phyloP scores from a whole-genome alignment of 2,797 vertebrate species.

The Poecilia gillii region DNA sequence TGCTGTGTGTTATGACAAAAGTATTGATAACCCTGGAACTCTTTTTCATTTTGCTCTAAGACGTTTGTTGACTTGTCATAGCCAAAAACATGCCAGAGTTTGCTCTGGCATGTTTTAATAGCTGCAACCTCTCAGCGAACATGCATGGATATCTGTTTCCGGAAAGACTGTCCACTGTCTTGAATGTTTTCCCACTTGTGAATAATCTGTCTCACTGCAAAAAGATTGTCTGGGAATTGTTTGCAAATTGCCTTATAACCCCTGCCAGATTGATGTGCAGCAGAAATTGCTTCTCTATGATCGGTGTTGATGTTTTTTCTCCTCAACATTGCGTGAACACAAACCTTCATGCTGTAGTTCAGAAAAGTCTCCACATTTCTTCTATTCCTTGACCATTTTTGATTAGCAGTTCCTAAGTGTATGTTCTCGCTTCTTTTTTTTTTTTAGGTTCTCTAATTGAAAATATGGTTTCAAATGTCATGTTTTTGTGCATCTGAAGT shows the following conservation, averaged over 20 bases:
- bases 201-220: constrained; percentile 11
- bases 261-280: background rate
- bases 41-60: background rate
- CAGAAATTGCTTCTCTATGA: background rate
- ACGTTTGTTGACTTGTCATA: background rate
- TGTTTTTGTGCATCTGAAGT: background rate
- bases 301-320: background rate
- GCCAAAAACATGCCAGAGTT: background rate
- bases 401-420: background rate
- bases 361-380: background rate
- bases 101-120: background rate
- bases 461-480: background rate
- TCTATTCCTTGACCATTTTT: too few relatives aligned
- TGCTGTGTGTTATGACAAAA: background rate
- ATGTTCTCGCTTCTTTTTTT: background rate
- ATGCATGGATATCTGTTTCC: background rate
- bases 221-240: constrained; percentile 6
- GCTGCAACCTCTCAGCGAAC: background rate
- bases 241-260: constrained; percentile 6
- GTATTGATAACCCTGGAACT: background rate
- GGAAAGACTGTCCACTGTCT: constrained; percentile 1
- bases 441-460: background rate
- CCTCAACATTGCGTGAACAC: background rate
- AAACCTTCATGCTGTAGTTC: background rate
- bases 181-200: constrained; percentile 4